These are phyloP conservation scores for Calypte anna DNA, from an alignment of 2,113 vertebrate species.

Conservation along the genomic window DNA sequence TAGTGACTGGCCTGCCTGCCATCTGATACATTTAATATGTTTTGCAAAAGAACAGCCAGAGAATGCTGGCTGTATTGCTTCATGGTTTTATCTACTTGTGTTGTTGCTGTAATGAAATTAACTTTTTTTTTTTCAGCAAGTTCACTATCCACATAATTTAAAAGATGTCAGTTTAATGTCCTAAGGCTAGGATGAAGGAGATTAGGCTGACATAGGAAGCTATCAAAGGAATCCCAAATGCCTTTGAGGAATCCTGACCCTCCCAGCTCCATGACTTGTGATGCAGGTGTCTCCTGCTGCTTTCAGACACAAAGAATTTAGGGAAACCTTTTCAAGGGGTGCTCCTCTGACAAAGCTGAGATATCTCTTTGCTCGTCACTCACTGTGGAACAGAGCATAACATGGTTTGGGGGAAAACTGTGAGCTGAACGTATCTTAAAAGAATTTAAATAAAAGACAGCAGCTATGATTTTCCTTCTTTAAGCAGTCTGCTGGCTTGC, in stretches of 20 bases:
- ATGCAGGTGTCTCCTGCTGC: not conserved
- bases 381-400: not conserved
- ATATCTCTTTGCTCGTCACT: not conserved
- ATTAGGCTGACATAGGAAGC: not conserved
- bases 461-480: not conserved
- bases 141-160: not conserved
- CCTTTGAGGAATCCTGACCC: not conserved
- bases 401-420: not conserved
- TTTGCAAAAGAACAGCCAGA: not conserved
- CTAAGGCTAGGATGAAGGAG: not conserved
- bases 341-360: not conserved
- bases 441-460: not conserved
- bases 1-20: not conserved
- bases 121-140: not conserved
- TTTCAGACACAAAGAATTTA: not conserved
- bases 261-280: not conserved
- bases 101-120: not conserved
- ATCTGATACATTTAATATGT: not conserved
- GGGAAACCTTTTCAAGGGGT: not conserved
- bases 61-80: not conserved
- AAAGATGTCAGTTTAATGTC: not conserved
- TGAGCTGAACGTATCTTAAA: not conserved
- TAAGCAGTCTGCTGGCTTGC: not conserved
- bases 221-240: not conserved
- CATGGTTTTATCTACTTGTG: not conserved